Evolutionary conservation across 2,888 invertebrate species (phyloP), one percentile per base, ranked within the genome.

Genomic region (Campoplex nolae): DNA sequence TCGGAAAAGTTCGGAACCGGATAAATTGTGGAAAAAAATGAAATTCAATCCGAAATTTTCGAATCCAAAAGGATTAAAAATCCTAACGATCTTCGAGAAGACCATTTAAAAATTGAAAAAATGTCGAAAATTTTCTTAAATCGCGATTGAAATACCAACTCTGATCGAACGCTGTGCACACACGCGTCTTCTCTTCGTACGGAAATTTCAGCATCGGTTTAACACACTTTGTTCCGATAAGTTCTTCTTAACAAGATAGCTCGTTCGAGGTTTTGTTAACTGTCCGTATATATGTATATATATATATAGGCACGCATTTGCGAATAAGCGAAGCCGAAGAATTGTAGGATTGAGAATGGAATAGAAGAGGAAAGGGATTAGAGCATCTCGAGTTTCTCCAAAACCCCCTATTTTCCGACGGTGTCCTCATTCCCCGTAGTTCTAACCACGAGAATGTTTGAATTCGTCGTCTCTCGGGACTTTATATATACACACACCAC

Each of bases 401-500:
- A 62, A 23, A 23, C 23, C 23, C 74, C 74, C 62, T 62, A 75
- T 77, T 77, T 81, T 80, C 79, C 51, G 67, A 67, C 71, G 80
- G 58, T 71, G 67, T 74, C 78, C 48, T 79, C 73, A 70, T 16
- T 71, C 83, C 82, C 48, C 68, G 54, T 68, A 79, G 76, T 74
- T 82, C 73, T 75, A 85, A 87, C 87, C 83, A 76, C 88, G 77
- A 81, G 81, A 84, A 83, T 90, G 84, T 90, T 89, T 89, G 89
- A 90, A 90, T 90, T 90, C 83, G 79, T 85, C 88, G 87, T 88
- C 88, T 88, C 67, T 56, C 54, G 48, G 32, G 88, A 83, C 89
- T 90, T 89, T 87, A 67, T 35, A 56, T 45, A 84, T 23, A 23
- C 23, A 23, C 23, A 23, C 23, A 23, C 23, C 23, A 23, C 89